These are phyloP conservation scores for Columba janthina DNA, from an alignment of 2,113 vertebrate genomes.

Conservation along the genomic window DNA sequence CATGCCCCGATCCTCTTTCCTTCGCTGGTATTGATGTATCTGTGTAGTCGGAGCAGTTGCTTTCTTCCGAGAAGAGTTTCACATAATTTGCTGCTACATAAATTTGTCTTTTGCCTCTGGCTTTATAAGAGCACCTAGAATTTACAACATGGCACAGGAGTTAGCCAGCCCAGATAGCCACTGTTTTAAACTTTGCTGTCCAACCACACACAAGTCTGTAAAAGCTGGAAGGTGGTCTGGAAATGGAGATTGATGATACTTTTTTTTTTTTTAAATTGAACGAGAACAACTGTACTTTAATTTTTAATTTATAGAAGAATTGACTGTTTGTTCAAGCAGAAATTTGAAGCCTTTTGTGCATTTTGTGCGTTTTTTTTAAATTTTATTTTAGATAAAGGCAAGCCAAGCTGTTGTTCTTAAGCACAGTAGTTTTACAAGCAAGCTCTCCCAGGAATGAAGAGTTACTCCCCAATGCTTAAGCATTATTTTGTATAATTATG, in stretches of 20 bases:
- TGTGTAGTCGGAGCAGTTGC: not conserved
- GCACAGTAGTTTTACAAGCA: constrained; percentile 60
- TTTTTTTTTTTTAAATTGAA: not conserved
- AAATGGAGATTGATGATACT: not conserved
- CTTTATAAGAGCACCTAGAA: not conserved
- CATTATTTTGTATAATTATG: constrained; percentile 81
- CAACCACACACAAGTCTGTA: not conserved
- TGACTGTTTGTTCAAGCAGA: constrained; percentile 60
- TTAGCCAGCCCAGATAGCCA: not conserved
- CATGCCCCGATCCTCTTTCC: not conserved
- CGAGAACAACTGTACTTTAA: constrained; percentile 51
- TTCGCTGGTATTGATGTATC: not conserved
- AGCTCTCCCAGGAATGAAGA: constrained; percentile 62
- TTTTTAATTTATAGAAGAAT: constrained; percentile 66
- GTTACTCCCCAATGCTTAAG: constrained; percentile 60
- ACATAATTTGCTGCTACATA: not conserved
- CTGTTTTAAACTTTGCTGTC: not conserved
- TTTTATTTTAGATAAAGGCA: constrained; percentile 67
- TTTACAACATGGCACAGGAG: not conserved
- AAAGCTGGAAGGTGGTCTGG: not conserved
- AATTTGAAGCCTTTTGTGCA: constrained; percentile 63
- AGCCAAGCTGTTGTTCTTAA: constrained; percentile 46
- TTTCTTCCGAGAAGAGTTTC: not conserved
- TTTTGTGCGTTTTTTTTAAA: not conserved
- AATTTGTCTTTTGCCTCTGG: not conserved